Percentiles rank a stretch among this genome's conserved stretches.
Evolutionary conservation across 2,888 invertebrate genomes (phyloP).

Genomic region (Tetanocera ferruginea): DNA sequence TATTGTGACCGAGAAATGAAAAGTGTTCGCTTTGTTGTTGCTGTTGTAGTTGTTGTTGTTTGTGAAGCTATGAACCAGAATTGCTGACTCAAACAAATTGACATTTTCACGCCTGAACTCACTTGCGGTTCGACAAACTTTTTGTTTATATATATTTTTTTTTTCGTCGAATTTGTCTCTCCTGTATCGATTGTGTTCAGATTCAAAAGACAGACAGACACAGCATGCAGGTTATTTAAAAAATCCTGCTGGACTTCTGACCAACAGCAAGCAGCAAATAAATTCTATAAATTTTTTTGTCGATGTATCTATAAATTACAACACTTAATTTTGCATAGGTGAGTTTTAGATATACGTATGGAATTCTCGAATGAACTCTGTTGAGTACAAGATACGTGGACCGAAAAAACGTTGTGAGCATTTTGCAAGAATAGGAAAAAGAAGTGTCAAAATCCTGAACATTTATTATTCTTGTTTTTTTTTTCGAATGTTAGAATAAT

Average conservation of each 20-base stretch:
- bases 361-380: too few species aligned
- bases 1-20: slow-evolving; percentile 13
- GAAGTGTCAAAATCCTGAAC: too few species aligned
- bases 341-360: too few species aligned
- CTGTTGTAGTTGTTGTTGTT: neutral
- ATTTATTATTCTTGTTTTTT: too few species aligned
- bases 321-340: too few species aligned
- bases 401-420: too few species aligned
- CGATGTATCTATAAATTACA: too few species aligned
- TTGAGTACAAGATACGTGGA: too few species aligned
- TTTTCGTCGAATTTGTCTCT: neutral
- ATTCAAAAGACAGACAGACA: neutral
- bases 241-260: neutral
- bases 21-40: neutral
- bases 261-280: too few species aligned
- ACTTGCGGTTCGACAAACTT: slow-evolving; percentile 18
- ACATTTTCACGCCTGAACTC: slow-evolving; percentile 26
- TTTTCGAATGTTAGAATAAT: too few species aligned
- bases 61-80: neutral
- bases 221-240: neutral
- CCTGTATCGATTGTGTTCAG: neutral
- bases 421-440: too few species aligned
- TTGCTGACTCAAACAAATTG: slow-evolving; percentile 13
- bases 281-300: too few species aligned
- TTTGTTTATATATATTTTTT: slow-evolving; percentile 3